These are phyloP conservation scores for Papilio glaucus DNA, from an alignment of 1,140 invertebrate species.

Conservation along the genomic window DNA sequence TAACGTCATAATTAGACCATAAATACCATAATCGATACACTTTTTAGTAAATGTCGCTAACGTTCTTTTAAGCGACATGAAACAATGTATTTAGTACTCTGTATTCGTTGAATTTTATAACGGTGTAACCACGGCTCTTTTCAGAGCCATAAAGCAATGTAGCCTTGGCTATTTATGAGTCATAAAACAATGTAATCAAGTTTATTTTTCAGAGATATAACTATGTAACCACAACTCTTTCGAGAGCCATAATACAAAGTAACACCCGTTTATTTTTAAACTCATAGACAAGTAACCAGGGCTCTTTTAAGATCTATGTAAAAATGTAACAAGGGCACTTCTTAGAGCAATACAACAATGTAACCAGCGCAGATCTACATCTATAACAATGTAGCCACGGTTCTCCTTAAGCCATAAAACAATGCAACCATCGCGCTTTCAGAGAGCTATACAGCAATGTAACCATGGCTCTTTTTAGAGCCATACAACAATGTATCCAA, in stretches of 20 bases:
- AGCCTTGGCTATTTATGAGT: background rate
- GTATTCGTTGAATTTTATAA: background rate
- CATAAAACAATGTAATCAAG: background rate
- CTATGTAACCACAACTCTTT: slow-evolving; percentile 28
- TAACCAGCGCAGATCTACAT: slow-evolving; percentile 33
- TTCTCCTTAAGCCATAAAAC: background rate
- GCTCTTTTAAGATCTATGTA: background rate
- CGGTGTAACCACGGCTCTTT: background rate
- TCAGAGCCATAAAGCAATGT: slow-evolving; percentile 22
- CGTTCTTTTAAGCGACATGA: slow-evolving; percentile 28
- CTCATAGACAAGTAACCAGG: background rate
- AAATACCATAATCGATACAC: too few species aligned
- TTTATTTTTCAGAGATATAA: background rate
- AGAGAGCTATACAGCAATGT: slow-evolving; percentile 27
- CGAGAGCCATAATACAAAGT: slow-evolving; percentile 11
- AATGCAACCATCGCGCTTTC: slow-evolving; percentile 12
- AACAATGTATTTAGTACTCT: background rate
- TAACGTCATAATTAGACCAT: too few species aligned
- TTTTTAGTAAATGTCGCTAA: background rate
- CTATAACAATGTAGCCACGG: slow-evolving; percentile 28
- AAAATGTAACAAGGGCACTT: slow-evolving; percentile 39
- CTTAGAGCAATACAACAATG: slow-evolving; percentile 35
- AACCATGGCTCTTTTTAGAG: slow-evolving; percentile 34
- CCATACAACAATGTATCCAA: slow-evolving; percentile 36
- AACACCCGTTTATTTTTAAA: too few species aligned